Percentiles rank a stretch among this genome's conserved stretches.
Evolutionary conservation across 2,797 vertebrate genomes (phyloP).

Genomic region (Neoniphon sammara): DNA sequence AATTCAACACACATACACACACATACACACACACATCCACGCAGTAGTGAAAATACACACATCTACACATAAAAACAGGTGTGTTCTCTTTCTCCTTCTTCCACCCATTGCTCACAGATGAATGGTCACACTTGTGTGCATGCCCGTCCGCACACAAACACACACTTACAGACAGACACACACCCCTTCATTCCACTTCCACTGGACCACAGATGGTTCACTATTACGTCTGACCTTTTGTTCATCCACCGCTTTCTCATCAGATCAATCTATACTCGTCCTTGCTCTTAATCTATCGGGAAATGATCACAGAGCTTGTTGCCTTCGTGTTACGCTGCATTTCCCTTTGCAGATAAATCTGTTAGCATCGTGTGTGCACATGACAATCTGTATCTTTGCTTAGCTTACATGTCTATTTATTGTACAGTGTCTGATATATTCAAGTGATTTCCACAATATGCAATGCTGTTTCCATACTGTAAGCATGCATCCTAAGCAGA

Average conservation of each 20-base stretch:
- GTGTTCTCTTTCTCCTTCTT: slow-evolving; percentile 23
- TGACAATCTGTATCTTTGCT: slow-evolving; percentile 28
- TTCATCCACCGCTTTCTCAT: slow-evolving; percentile 3
- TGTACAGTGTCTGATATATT: not conserved
- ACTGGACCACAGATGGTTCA: slow-evolving; percentile 4
- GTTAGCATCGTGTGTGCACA: not conserved
- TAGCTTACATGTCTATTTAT: slow-evolving; percentile 7
- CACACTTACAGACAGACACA: slow-evolving; percentile 14
- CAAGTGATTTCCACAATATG: slow-evolving; percentile 43
- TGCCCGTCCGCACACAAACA: slow-evolving; percentile 16
- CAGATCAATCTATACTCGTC: not conserved
- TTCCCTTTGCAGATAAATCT: not conserved
- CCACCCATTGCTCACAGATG: slow-evolving; percentile 37
- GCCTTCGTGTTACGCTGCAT: slow-evolving; percentile 4
- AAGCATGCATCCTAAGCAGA: slow-evolving; percentile 39
- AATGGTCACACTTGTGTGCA: not conserved
- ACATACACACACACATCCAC: slow-evolving; percentile 42
- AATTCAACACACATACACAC: slow-evolving; percentile 61
- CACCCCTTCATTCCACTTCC: not conserved
- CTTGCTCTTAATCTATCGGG: slow-evolving; percentile 23
- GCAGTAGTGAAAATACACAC: slow-evolving; percentile 47
- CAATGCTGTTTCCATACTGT: not conserved
- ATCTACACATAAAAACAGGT: slow-evolving; percentile 22
- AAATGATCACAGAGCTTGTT: slow-evolving; percentile 36
- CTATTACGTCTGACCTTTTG: not conserved